Base-by-base conservation (phyloP, 2,113 vertebrate species). In the Rhizomys pruinosus region DNA sequence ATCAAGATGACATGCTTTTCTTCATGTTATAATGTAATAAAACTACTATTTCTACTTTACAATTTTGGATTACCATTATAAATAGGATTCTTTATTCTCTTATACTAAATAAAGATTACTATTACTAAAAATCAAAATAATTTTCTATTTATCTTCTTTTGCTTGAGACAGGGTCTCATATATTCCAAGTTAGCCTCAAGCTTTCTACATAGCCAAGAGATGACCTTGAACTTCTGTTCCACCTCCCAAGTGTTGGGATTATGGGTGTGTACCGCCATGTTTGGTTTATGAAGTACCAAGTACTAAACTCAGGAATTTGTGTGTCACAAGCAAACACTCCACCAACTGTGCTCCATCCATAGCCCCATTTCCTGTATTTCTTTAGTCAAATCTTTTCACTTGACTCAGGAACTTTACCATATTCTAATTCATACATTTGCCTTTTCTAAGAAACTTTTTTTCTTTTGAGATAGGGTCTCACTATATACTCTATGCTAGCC, bases 41-140 rank as follows among this genome's bases (percentile, higher is more conserved):
- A 93, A 77, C 10, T 23, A 76, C 12, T 80, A 1, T 39, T 84
- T 77, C 2, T 72, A 77, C 66, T 63, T 74, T 52, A 23, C n/a
- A 74, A 37, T 74, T 77, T 79, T 52, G 2, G 19, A 73, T 89
- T 91, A 63, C 27, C 29, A 68, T 77, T 82, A 52, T 85, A 34
- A 88, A 74, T 12, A 44, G 72, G 42, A 74, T 42, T n/a, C 34
- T 59, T 79, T 77, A 78, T 72, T 22, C 34, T 63, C 47, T 88
- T 74, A 39, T n/a, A 47, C 59, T 88, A 78, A n/a, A n/a, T n/a
- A n/a, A n/a, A 90, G 32, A 89, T 4, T 73, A 19, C 15, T 86
- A 96, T 77, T 76, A 94, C 55, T 13, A 79, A 94, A 91, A 69
- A 8, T 37, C 16, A 88, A 79, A 90, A 86, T 13, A 4, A 90